Evolutionary conservation across 2,888 invertebrate genomes (phyloP), one percentile per base, ranked within the genome.

Genomic region (Orchestes rusci): DNA sequence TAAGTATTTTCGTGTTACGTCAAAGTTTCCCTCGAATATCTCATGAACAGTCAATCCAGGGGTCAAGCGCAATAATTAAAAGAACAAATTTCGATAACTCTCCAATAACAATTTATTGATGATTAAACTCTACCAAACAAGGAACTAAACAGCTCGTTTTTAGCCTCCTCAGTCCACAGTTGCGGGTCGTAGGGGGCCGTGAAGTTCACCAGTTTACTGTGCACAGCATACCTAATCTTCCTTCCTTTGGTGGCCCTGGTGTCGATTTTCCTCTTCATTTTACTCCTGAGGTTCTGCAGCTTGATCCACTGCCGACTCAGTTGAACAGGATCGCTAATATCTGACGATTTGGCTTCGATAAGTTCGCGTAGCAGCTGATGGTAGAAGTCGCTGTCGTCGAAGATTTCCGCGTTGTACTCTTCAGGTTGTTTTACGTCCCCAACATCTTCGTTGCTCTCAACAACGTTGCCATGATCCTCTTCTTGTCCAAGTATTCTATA

Each of bases 331-430:
- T 91, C 92, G 1, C 82, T 82, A 7, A 87, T 76, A 58, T 84
- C 82, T 2, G 83, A 79, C 0, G 91, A 84, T 68, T 94, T 94
- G 53, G 84, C 82, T 65, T 96, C 93, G 51, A 97, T 94, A 28
- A 97, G 71, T 65, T 96, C 94, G 51, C 91, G 73, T 31, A 97
- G 70, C 41, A 95, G 72, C 59, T 93, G 90, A 67, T 95, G 94
- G 68, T 97, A 97, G 66, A 97, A 97, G 64, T 97, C 97, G 59
- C 87, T 88, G 62, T 97, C 97, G 66, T 97, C 95, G 70, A 91
- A 97, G 59, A 96, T 87, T 70, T 96, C 88, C 0, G 73, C 60
- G 59, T 88, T 82, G 52, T 80, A 78, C 55, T 82, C 79, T 54
- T 77, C 77, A 17, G 38, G 12, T 18, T 28, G 50, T 36, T 36